A percentile compares a stretch with the other conserved stretches of the same genome.
phyloP scores from a whole-genome alignment of 2,113 vertebrate genomes.

The Onychorhynchus coronatus region DNA sequence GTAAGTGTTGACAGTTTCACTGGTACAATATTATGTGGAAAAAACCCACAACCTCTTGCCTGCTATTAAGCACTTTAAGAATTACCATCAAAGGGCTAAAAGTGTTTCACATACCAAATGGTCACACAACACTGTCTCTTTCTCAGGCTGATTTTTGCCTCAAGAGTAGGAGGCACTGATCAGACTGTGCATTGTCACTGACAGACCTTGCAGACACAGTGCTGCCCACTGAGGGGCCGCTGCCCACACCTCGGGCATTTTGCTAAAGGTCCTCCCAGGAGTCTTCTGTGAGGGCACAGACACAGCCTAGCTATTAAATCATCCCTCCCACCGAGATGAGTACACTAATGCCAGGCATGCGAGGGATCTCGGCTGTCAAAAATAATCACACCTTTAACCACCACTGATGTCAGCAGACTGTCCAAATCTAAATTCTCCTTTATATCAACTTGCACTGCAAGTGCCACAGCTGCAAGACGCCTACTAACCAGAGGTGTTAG shows the following conservation, averaged over 20 bases:
- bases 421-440: background rate
- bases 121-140: background rate
- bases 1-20: background rate
- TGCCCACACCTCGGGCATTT: rapidly evolving
- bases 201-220: background rate
- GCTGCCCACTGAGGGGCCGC: background rate
- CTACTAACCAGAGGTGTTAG: background rate
- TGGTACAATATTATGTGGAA: background rate
- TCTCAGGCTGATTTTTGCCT: background rate
- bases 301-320: background rate
- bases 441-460: background rate
- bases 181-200: background rate
- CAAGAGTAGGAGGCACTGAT: background rate
- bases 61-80: background rate
- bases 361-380: background rate
- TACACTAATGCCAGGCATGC: background rate
- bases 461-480: background rate
- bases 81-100: background rate
- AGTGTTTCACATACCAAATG: background rate
- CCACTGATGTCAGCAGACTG: background rate
- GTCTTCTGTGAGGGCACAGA: background rate
- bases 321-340: background rate
- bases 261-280: background rate
- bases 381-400: background rate
- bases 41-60: background rate